Base-by-base conservation (phyloP, 2,113 vertebrate genomes). In the Equus przewalskii region DNA sequence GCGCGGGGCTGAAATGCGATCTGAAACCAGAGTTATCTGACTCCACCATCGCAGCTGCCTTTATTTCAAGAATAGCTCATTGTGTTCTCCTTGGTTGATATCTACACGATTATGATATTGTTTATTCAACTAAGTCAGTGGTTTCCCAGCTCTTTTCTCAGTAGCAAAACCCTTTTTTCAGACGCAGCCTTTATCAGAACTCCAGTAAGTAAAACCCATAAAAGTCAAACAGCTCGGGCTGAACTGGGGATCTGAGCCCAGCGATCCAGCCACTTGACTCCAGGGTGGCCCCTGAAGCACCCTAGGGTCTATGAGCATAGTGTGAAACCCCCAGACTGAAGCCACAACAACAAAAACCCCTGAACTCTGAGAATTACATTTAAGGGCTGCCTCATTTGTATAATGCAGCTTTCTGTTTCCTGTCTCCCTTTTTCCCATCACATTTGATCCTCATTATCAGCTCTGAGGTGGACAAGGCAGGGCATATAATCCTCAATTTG, bases 401-500 rank as follows among this genome's bases (percentile, higher is more conserved):
- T 94, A 92, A 92, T 21, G 58, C 65, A 73, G 85, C 94, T 94
- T 86, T 87, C 67, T 3, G 21, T 84, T 76, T 60, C 80, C 91
- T 80, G 83, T 84, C 54, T 83, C 86, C 80, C 91, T 80, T 79
- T 84, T 49, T 79, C 86, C 44, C 83, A 80, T 89, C 80, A 88
- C 75, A 92, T 94, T 51, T 1, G 75, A 84, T 95, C 65, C 96
- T 97, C 54, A 72, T 98, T 94, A 97, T 96, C 87, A 44, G 18
- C 95, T 93, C 79, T 49, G 84, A 95, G 91, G 94, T 96, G 87
- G 84, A 97, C 70, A 81, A 96, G 93, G 95, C 83, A 90, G 89
- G 70, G 65, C 79, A 65, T 4, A 95, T 98, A 87, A 96, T 24
- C 70, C 76, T 97, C 94, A 92, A 95, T 97, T 97, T 96, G 94